These are phyloP conservation scores for Meloe dianella DNA, from an alignment of 2,888 invertebrate species.

Conservation along the genomic window DNA sequence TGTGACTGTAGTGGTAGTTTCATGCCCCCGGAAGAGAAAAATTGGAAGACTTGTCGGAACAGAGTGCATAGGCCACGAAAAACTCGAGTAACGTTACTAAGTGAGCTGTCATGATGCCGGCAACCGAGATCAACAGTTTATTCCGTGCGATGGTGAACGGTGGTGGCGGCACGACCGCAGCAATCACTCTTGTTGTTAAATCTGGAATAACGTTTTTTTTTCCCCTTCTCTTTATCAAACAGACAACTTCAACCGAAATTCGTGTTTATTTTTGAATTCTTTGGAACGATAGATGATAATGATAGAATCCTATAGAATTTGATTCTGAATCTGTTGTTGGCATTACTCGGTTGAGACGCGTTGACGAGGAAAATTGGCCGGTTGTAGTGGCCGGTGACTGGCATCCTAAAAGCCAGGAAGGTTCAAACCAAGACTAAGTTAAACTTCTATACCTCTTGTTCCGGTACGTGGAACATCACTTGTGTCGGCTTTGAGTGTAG, in stretches of 20 bases:
- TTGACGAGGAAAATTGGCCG: slow-evolving; percentile 9
- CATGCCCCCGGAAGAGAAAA: slow-evolving; percentile 52
- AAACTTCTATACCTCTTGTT: not conserved
- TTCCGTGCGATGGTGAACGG: slow-evolving; percentile 25
- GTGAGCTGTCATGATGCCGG: slow-evolving; percentile 52
- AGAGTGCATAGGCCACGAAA: slow-evolving; percentile 55
- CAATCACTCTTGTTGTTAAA: slow-evolving; percentile 3
- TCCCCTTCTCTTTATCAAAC: not conserved
- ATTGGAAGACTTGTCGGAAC: slow-evolving; percentile 56
- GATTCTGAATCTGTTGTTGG: not conserved
- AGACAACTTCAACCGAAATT: not conserved
- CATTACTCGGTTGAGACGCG: not conserved
- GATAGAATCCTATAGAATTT: not conserved
- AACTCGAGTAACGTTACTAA: slow-evolving; percentile 53
- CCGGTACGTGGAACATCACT: slow-evolving; percentile 9
- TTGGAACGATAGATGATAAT: not conserved
- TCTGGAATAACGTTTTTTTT: not conserved
- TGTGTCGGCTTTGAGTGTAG: slow-evolving; percentile 32
- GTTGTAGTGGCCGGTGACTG: slow-evolving; percentile 8
- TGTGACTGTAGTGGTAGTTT: not conserved
- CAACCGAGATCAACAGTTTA: slow-evolving; percentile 50
- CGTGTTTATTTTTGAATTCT: not conserved
- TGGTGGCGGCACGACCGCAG: slow-evolving; percentile 1
- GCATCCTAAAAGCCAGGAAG: slow-evolving; percentile 7
- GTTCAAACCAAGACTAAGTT: slow-evolving; percentile 5